Conservation (phyloP, 2,797 vertebrate species). For the Enoplosus armatus region DNA sequence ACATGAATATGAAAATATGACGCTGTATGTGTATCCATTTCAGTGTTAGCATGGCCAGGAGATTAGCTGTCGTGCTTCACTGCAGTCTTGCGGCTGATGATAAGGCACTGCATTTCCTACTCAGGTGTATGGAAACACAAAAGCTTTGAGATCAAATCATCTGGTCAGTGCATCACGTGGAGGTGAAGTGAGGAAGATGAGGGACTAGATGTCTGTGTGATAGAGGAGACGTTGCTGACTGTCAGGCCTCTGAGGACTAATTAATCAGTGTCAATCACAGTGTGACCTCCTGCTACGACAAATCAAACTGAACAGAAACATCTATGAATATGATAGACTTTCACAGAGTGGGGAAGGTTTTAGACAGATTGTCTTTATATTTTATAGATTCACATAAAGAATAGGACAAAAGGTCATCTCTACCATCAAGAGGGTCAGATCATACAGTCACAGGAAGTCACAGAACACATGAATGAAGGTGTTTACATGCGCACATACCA, state of each 20-base stretch:
- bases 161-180: background rate
- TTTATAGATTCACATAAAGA: background rate
- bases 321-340: background rate
- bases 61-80: background rate
- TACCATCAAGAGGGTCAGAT: background rate
- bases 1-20: slow-evolving; percentile 61
- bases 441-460: too few species aligned
- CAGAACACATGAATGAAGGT: too few species aligned
- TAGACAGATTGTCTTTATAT: background rate
- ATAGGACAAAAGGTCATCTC: background rate
- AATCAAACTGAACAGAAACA: background rate
- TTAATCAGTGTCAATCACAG: slow-evolving; percentile 29
- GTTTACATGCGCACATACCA: background rate
- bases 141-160: slow-evolving; percentile 5
- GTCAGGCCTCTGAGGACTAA: slow-evolving; percentile 10
- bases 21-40: slow-evolving; percentile 48
- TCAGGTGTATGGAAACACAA: background rate
- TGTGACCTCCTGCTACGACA: slow-evolving; percentile 1
- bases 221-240: slow-evolving; percentile 7
- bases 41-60: background rate
- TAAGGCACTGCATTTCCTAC: background rate
- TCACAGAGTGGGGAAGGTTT: background rate
- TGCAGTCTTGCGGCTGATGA: slow-evolving; percentile 3
- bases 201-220: slow-evolving; percentile 1
- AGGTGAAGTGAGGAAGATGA: slow-evolving; percentile 13